Percentiles rank a stretch among this genome's conserved stretches.
Evolutionary conservation across 2,888 invertebrate genomes (phyloP).

Genomic region (Drosophila nr. perissopoda): DNA sequence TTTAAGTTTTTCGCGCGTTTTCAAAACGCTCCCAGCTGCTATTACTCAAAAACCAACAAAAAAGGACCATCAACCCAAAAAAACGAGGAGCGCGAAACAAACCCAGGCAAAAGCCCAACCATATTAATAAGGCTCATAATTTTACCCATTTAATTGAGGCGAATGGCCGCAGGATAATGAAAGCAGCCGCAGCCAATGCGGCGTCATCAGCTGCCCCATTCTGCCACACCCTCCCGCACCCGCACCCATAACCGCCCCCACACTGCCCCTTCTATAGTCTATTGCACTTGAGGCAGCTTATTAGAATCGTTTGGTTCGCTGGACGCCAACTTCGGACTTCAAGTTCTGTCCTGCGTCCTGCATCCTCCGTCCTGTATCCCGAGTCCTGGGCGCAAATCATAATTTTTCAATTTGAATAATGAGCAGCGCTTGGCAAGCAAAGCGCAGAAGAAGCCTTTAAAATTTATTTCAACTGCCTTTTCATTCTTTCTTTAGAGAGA

Average conservation of each 20-base stretch:
- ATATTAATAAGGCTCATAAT: constrained; percentile 70
- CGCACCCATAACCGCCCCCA: background rate
- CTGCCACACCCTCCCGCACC: background rate
- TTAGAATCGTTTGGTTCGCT: constrained; percentile 67
- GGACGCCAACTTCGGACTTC: constrained; percentile 57
- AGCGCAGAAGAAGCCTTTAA: constrained; percentile 69
- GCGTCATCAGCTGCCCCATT: constrained; percentile 44
- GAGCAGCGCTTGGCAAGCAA: constrained; percentile 57
- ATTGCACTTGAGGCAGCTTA: constrained; percentile 75
- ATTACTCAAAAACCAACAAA: constrained; percentile 56
- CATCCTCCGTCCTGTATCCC: constrained; percentile 12
- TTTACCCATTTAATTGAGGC: constrained; percentile 66
- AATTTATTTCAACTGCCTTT: constrained; percentile 70
- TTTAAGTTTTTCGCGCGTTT: constrained; percentile 1
- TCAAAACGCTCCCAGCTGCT: constrained; percentile 24
- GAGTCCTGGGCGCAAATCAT: constrained; percentile 68
- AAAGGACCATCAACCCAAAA: constrained; percentile 32
- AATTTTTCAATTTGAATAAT: constrained; percentile 80
- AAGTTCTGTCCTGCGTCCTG: constrained; percentile 32
- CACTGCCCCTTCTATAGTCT: constrained; percentile 27
- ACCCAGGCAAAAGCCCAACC: constrained; percentile 16
- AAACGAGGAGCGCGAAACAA: constrained; percentile 1
- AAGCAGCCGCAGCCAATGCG: constrained; percentile 44
- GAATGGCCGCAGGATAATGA: constrained; percentile 68
- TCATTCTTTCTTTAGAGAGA: constrained; percentile 16